A percentile compares a stretch with the other conserved stretches of the same genome.
Conservation (phyloP, 2,888 invertebrate genomes). For the Leptodirus hochenwartii region DNA sequence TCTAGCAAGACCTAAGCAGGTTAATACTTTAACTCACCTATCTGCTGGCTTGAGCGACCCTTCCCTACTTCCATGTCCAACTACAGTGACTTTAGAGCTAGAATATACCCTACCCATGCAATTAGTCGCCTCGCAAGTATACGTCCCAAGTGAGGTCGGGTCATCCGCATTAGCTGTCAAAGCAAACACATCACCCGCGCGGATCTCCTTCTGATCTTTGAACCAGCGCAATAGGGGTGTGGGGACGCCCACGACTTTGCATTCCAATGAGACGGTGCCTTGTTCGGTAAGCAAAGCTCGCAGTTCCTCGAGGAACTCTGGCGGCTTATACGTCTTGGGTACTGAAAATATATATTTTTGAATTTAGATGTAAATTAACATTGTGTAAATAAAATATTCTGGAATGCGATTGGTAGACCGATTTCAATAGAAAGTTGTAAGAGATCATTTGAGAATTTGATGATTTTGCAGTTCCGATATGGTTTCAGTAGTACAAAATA, state of each 20-base stretch:
- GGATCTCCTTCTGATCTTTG: constrained; percentile 74
- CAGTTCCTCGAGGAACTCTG: constrained; percentile 73
- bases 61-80: constrained; percentile 52
- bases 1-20: constrained; percentile 2
- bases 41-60: constrained; percentile 49
- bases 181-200: constrained; percentile 79
- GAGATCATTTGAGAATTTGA: no score
- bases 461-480: no score
- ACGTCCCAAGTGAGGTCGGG: constrained; percentile 71
- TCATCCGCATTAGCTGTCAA: constrained; percentile 69
- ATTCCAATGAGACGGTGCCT: constrained; percentile 78
- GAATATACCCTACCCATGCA: constrained; percentile 76
- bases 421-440: no score
- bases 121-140: constrained; percentile 75
- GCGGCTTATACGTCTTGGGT: constrained; percentile 75
- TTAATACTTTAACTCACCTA: constrained; percentile 33
- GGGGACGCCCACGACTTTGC: constrained; percentile 83
- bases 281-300: constrained; percentile 69
- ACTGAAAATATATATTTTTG: constrained; percentile 29
- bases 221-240: constrained; percentile 52
- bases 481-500: no score
- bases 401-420: no score
- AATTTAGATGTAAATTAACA: no score
- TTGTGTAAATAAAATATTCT: no score
- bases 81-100: constrained; percentile 67